phyloP scores from a whole-genome alignment of 2,888 invertebrate species.

The Stenotaenia linearis region DNA sequence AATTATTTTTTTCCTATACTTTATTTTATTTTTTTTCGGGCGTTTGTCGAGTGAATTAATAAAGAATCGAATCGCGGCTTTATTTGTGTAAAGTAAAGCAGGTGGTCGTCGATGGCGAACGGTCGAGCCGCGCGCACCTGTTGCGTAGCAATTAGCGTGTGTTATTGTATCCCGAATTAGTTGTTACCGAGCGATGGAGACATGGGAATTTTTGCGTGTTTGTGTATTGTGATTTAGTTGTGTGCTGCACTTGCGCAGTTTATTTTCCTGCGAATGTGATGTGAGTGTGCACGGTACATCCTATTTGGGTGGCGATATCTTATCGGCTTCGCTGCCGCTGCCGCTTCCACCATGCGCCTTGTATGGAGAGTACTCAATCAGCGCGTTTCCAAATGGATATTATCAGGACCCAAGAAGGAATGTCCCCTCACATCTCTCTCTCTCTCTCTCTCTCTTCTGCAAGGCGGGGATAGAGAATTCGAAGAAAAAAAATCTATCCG shows the following conservation, averaged over 20 bases:
- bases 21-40: background rate
- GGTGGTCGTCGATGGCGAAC: background rate
- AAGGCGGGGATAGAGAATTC: background rate
- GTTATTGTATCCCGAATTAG: background rate
- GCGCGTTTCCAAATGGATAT: constrained; percentile 14
- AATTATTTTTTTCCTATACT: background rate
- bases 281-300: constrained; percentile 6
- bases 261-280: constrained; percentile 15
- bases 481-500: background rate
- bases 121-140: background rate
- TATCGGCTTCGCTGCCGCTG: constrained; percentile 7
- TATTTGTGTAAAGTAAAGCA: background rate
- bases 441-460: background rate
- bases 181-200: background rate
- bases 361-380: constrained; percentile 14
- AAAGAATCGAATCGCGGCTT: background rate
- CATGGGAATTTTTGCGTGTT: background rate
- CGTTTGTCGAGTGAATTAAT: background rate
- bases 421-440: background rate
- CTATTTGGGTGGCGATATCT: constrained; percentile 10
- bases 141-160: background rate
- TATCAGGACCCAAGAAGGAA: constrained; percentile 17
- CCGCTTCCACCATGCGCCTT: constrained; percentile 14
- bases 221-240: constrained; percentile 11
- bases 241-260: constrained; percentile 2